phyloP scores from a whole-genome alignment of 2,888 invertebrate species.

The Campopleginae sp. region DNA sequence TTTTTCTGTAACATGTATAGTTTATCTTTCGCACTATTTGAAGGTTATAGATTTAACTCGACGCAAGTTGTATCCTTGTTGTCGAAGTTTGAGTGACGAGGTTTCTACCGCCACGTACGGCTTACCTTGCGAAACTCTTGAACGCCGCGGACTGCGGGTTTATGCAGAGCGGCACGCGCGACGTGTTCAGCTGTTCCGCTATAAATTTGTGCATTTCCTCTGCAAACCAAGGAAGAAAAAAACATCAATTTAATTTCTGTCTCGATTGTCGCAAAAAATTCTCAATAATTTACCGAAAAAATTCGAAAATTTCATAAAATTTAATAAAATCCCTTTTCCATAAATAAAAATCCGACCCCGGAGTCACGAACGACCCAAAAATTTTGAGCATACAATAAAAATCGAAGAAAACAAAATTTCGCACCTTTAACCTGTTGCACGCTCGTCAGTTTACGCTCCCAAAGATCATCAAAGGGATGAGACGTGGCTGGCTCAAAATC shows the following conservation, averaged over 20 bases:
- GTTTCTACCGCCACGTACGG: slow-evolving; percentile 64
- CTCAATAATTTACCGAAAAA: neutral
- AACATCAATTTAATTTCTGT: slow-evolving; percentile 1
- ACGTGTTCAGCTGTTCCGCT: slow-evolving; percentile 97
- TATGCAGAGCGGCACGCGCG: slow-evolving; percentile 99
- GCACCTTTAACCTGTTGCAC: slow-evolving; percentile 98
- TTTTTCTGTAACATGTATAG: slow-evolving; percentile 9
- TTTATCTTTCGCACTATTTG: slow-evolving; percentile 47
- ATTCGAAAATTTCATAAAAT: neutral
- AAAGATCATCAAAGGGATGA: slow-evolving; percentile 96
- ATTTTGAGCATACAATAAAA: neutral
- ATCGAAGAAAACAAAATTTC: slow-evolving; percentile 8
- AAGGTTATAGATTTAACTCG: slow-evolving; percentile 32
- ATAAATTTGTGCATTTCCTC: slow-evolving; percentile 99
- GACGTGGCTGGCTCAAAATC: slow-evolving; percentile 97
- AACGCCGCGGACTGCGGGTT: slow-evolving; percentile 99
- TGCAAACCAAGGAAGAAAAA: slow-evolving; percentile 84
- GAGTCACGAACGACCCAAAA: too few relatives aligned
- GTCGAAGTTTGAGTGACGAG: slow-evolving; percentile 60
- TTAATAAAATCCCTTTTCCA: too few relatives aligned
- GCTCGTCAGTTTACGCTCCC: slow-evolving; percentile 97
- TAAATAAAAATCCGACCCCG: too few relatives aligned
- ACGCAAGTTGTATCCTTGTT: slow-evolving; percentile 51
- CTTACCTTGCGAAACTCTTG: slow-evolving; percentile 99
- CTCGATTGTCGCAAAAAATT: neutral